Percentiles rank a stretch among this genome's conserved stretches.
These are phyloP conservation scores for Erebia ligea DNA, from an alignment of 2,888 invertebrate species.

Conservation along the genomic window DNA sequence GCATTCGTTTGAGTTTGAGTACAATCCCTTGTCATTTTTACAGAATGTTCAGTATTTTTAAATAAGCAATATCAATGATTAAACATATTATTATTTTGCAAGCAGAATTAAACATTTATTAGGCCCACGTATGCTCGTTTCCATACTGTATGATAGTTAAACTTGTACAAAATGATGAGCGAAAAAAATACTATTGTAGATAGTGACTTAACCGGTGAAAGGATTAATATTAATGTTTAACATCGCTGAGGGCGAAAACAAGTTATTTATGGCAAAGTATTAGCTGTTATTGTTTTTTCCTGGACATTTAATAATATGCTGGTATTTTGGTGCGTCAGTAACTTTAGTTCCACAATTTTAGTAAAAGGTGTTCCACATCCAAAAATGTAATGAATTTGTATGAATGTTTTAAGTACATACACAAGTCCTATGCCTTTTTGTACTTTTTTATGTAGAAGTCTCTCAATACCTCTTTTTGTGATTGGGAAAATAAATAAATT, in stretches of 20 bases:
- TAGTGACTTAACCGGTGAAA: background rate
- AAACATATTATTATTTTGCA: background rate
- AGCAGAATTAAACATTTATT: background rate
- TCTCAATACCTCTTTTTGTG: too few relatives aligned
- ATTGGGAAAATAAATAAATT: too few relatives aligned
- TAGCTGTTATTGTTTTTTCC: background rate
- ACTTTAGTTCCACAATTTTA: background rate
- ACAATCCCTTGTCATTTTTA: too few relatives aligned
- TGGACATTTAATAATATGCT: background rate
- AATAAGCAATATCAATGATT: too few relatives aligned
- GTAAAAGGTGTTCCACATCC: too few relatives aligned
- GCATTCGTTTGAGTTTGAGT: too few relatives aligned
- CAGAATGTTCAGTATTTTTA: too few relatives aligned
- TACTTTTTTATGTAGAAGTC: too few relatives aligned
- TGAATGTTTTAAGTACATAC: too few relatives aligned
- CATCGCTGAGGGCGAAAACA: constrained; percentile 4
- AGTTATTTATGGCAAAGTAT: background rate
- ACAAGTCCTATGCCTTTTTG: too few relatives aligned
- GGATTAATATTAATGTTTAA: constrained; percentile 17
- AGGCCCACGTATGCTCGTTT: background rate
- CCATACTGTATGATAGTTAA: background rate
- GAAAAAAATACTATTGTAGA: constrained; percentile 8
- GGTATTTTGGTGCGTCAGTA: background rate
- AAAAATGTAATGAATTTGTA: too few relatives aligned
- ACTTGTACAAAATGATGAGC: background rate